Evolutionary conservation across 2,888 invertebrate genomes (phyloP), one percentile per base, ranked within the genome.

Genomic region (Tachystola acroxantha): DNA sequence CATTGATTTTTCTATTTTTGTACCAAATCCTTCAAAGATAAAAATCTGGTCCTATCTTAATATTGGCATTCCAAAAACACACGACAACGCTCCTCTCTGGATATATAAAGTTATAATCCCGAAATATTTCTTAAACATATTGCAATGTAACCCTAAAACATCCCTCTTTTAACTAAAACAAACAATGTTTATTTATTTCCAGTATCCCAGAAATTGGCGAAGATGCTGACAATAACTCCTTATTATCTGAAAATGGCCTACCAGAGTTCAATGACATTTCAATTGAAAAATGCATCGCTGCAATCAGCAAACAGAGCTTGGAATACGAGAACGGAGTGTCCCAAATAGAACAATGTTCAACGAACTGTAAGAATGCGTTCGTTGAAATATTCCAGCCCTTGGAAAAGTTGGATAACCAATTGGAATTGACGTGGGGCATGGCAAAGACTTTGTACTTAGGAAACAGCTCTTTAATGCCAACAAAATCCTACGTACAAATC

Each of bases 391-490:
- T 96, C 42, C 86, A 91, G 45, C 93, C 94, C 1, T 62, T 97
- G 14, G 96, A 98, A 64, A 89, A 89, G 51, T 68, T 92, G 1
- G 91, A 92, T 20, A 88, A 89, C 1, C 92, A 94, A 7, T 73
- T 98, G 32, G 94, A 95, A 62, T 90, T 92, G 32, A 95, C 95
- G 2, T 96, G 96, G 95, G 95, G 95, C 7, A 89, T 96, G 52
- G 92, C 96, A 0, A 96, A 96, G 73, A 91, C 94, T 2, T 72
- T 97, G 7, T 96, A 94, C 63, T 79, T 94, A 33, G 93, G 94
- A 3, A 94, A 94, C 59, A 92, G 92, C 56, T 91, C 92, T 0
- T 65, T 93, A 7, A 94, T 96, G 91, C 94, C 95, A 0, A 92
- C 93, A 3, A 92, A 92, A 53, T 91, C 90, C 31, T 96, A 95